Evolutionary conservation across 2,888 invertebrate genomes (phyloP), one percentile per base, ranked within the genome.

Genomic region (Drosophila koepferae): DNA sequence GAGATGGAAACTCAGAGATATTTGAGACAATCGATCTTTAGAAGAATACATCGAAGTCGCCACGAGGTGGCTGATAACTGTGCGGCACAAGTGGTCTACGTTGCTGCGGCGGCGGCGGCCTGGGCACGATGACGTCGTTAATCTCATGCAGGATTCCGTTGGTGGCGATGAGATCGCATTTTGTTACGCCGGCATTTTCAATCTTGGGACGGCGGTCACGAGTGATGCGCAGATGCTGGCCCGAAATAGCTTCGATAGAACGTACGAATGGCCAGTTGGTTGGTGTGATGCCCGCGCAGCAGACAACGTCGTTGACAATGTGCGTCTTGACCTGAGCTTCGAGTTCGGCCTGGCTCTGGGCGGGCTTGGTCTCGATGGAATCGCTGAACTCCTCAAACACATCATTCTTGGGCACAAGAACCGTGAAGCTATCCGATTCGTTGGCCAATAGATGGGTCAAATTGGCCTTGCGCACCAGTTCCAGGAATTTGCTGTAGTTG

Each of bases 211-310:
- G 92, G 38, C 92, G 92, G 70, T 93, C 92, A 53, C 93, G 93
- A 20, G 92, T 92, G 12, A 93, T 92, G 67, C 91, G 91, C 55
- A 93, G 83, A 73, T 92, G 90, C 38, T 81, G 86, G 43, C 92
- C 92, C 67, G 91, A 92, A 9, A 93, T 72, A 9, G 93, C 80
- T 70, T 92, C 92, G 41, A 93, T 91, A 18, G 93, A 91, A 23
- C 93, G 92, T 6, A 93, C 92, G 58, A 93, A 93, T 58, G 93
- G 93, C 93, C 93, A 93, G 60, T 92, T 92, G 20, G 93, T 92
- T 59, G 92, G 91, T 43, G 92, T 92, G 31, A 93, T 93, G 34
- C 93, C 93, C 54, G 93, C 91, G 67, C 93, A 93, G 72, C 93
- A 93, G 41, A 93, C 90, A 6, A 93, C 92, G 77, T 93, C 93